phyloP scores from a whole-genome alignment of 2,797 vertebrate genomes.

The Rhabdophis nuchalis region DNA sequence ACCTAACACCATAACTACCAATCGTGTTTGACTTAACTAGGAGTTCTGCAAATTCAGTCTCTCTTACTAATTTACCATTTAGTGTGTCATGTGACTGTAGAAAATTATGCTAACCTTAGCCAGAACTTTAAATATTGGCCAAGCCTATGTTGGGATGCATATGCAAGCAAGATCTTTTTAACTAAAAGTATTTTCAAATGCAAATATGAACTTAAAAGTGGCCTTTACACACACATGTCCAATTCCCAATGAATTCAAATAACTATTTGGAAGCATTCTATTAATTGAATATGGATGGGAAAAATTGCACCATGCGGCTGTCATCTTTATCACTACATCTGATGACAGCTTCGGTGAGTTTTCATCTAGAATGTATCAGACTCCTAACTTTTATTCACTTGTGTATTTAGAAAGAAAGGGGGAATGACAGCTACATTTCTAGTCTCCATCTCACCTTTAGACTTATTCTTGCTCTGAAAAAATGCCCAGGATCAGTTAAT shows the following conservation, averaged over 20 bases:
- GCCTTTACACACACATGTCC: not conserved
- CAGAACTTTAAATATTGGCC: not conserved
- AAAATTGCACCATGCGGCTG: not conserved
- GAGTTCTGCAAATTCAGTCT: not conserved
- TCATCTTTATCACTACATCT: not conserved
- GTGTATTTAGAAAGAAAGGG: not conserved
- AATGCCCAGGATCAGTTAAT: constrained; percentile 51
- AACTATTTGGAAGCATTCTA: not conserved
- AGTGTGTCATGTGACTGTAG: not conserved
- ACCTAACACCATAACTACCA: not conserved
- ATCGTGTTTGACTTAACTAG: not conserved
- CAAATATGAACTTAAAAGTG: not conserved
- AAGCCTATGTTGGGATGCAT: not conserved
- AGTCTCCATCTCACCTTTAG: not conserved
- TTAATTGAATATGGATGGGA: not conserved
- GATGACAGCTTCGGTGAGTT: not conserved
- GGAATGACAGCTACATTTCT: constrained; percentile 17
- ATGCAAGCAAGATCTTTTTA: not conserved
- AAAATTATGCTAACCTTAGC: not conserved
- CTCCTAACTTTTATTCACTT: constrained; percentile 12
- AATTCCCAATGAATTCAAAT: not conserved
- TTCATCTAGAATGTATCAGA: not conserved
- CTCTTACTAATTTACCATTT: not conserved
- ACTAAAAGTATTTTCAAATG: not conserved
- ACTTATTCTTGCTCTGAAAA: constrained; percentile 16